Base-by-base conservation (phyloP, 2,113 vertebrate genomes). In the Himantopus leucocephalus region DNA sequence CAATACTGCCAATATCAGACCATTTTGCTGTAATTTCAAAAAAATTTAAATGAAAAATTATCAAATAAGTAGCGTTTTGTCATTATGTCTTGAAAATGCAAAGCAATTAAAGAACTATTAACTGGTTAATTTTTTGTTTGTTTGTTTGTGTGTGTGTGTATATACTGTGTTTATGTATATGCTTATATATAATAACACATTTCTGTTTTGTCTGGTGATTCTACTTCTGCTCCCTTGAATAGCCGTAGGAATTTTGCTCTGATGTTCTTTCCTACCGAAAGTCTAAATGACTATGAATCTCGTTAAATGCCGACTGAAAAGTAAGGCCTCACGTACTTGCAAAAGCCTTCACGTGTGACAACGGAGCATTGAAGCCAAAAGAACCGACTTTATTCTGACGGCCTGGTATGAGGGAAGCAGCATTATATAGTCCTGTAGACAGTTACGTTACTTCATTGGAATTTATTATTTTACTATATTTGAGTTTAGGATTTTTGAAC, bases 1-100 rank as follows among this genome's bases (percentile, higher is more conserved):
- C 97, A 96, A 66, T 97, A 82, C 62, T 96, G 85, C 94, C 73
- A 88, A 84, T 97, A 96, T 92, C 90, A 90, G 85, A 68, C 75
- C 62, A 58, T 87, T 97, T 62, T 96, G 68, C 47, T 83, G 63
- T 91, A 84, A 93, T 83, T 96, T 82, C 84, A 10, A 82, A 95
- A 92, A 97, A 92, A 94, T 30, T 34, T 77, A 59, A 74, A 90
- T 62, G 37, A 77, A 37, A 60, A 94, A 50, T 67, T 71, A 62
- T 53, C 39, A 41, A 74, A 74, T 92, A 85, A 94, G 39, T 85
- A 84, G 27, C 5, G 3, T 85, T 79, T 59, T 91, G 7, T 80
- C 63, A n/a, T 95, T 87, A 41, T 64, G 35, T 73, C 55, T 78
- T 91, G 52, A 94, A 92, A 66, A 64, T 78, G 24, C 93, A 79